A percentile compares a stretch with the other conserved stretches of the same genome.
These are phyloP conservation scores for Oasisia sp. DNA, from an alignment of 2,888 invertebrate genomes.

Conservation along the genomic window DNA sequence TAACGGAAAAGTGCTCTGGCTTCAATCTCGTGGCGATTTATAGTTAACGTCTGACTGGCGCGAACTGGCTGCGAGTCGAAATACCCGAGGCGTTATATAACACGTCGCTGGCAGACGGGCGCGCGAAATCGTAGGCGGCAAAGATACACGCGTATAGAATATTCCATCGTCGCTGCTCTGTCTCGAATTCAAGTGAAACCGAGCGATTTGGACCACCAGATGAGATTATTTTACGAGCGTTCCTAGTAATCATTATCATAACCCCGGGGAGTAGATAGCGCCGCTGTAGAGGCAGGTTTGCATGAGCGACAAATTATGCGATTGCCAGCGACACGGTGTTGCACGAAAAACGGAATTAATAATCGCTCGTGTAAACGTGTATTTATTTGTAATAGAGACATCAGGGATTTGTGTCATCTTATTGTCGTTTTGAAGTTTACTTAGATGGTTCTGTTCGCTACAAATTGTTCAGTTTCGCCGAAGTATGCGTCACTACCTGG, in stretches of 20 bases:
- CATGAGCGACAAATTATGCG: too few relatives aligned
- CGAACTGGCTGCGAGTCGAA: neutral
- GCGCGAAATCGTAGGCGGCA: neutral
- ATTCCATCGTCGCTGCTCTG: neutral
- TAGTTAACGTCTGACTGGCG: neutral
- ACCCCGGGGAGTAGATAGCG: too few relatives aligned
- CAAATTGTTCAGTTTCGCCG: too few relatives aligned
- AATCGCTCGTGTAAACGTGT: neutral
- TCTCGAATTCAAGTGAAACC: neutral
- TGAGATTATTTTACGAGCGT: neutral
- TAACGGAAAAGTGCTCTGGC: neutral
- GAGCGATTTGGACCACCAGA: neutral
- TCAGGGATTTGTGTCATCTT: too few relatives aligned
- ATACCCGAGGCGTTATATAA: constrained; percentile 17
- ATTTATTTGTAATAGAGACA: neutral
- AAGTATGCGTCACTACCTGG: neutral
- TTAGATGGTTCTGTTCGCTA: too few relatives aligned
- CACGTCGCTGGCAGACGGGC: neutral
- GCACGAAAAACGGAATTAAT: neutral
- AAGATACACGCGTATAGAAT: neutral
- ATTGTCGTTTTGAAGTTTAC: too few relatives aligned
- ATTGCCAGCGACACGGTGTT: neutral
- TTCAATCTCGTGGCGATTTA: constrained; percentile 7
- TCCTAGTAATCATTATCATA: neutral
- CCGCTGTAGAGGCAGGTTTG: too few relatives aligned